phyloP scores from a whole-genome alignment of 53 echinoderm and acorn worm genomes.

The Zoroaster sp. region DNA sequence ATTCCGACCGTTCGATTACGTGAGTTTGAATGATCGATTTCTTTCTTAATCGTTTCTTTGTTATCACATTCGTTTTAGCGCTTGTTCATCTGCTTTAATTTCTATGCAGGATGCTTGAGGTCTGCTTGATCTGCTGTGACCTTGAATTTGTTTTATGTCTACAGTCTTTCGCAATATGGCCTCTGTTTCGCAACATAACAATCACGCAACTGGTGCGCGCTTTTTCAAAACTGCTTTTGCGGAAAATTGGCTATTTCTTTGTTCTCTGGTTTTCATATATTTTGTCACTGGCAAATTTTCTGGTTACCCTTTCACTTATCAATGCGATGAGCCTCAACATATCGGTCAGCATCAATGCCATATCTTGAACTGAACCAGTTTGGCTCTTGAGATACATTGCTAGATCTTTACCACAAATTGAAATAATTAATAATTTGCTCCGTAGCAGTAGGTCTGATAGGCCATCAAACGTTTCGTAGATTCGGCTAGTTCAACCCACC shows the following conservation, averaged over 20 bases:
- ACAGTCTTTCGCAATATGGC: neutral
- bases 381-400: neutral
- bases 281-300: too few species aligned
- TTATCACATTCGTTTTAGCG: too few species aligned
- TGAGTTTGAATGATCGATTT: conserved; percentile 17
- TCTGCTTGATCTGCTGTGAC: neutral
- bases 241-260: too few species aligned
- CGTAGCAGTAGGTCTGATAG: neutral
- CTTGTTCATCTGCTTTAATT: too few species aligned
- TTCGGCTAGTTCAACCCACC: conserved; percentile 6
- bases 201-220: too few species aligned
- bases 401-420: neutral
- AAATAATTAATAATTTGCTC: neutral
- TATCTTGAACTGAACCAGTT: neutral
- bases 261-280: too few species aligned
- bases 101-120: too few species aligned
- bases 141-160: neutral
- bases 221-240: too few species aligned
- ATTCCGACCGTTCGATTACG: conserved; percentile 7
- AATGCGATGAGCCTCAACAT: neutral
- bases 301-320: too few species aligned
- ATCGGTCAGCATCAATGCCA: neutral
- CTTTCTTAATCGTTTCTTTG: neutral
- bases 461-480: neutral
- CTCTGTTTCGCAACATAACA: neutral